These are phyloP conservation scores for Saccopteryx leptura DNA, from an alignment of 2,113 vertebrate species.

Conservation along the genomic window DNA sequence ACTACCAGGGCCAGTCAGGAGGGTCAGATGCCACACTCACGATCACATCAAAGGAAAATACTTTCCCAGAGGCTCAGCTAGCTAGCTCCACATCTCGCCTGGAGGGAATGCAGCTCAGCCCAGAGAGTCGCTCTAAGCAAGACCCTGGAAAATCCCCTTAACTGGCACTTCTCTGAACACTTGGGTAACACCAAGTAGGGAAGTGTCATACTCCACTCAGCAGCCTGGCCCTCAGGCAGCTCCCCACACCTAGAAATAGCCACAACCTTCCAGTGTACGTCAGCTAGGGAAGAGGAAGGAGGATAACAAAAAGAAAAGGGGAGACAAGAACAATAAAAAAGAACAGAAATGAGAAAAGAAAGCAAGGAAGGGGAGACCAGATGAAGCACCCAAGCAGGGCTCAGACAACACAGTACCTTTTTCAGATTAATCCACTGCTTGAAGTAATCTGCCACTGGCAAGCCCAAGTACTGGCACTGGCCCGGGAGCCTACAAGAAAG, in stretches of 20 bases:
- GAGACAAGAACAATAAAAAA: conserved; percentile 52
- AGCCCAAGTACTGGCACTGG: conserved; percentile 93
- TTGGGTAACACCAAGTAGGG: neutral
- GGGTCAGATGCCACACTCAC: neutral
- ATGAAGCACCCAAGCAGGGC: neutral
- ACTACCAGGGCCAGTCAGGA: neutral
- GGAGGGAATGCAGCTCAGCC: neutral
- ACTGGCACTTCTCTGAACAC: neutral
- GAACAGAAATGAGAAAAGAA: conserved; percentile 32
- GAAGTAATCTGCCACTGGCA: conserved; percentile 94
- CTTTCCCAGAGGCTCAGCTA: neutral
- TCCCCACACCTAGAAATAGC: conserved; percentile 49
- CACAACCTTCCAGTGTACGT: neutral
- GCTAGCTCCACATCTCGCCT: neutral
- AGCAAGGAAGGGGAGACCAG: neutral
- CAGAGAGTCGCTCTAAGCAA: conserved; percentile 11
- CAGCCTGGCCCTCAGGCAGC: neutral
- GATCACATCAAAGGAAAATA: neutral
- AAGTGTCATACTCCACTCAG: neutral
- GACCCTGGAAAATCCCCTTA: neutral
- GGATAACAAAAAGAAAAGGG: conserved; percentile 58
- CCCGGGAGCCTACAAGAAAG: conserved; percentile 92
- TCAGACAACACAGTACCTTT: conserved; percentile 91
- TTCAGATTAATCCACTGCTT: conserved; percentile 95
- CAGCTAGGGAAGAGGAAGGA: conserved; percentile 46